A percentile compares a stretch with the other conserved stretches of the same genome.
phyloP scores from a whole-genome alignment of 2,113 vertebrate genomes.

The Eulacestoma nigropectus region DNA sequence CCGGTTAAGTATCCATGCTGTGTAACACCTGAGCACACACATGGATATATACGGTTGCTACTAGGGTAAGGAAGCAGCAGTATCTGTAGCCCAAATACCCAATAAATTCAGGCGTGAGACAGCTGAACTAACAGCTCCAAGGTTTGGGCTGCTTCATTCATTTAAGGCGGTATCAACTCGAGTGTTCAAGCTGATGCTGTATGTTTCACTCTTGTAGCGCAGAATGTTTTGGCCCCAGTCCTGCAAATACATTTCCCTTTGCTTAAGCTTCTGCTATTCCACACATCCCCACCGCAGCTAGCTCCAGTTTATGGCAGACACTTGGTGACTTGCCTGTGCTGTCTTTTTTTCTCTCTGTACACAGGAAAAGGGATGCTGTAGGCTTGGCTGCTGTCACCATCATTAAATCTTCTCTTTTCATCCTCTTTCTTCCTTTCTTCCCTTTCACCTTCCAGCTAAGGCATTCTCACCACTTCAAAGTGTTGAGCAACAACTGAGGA shows the following conservation, averaged over 20 bases:
- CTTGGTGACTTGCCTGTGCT: neutral
- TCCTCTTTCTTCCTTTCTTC: neutral
- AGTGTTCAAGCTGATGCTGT: neutral
- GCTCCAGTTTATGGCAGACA: neutral
- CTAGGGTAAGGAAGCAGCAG: neutral
- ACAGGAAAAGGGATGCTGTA: neutral
- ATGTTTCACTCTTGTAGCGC: accelerated
- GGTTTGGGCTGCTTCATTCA: neutral
- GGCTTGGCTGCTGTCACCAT: neutral
- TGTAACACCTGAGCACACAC: accelerated
- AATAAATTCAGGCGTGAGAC: neutral
- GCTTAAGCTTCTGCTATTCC: neutral
- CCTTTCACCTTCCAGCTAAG: neutral
- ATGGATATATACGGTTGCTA: neutral
- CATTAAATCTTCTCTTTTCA: neutral
- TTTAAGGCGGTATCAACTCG: neutral
- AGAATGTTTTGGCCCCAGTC: neutral
- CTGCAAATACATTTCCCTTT: neutral
- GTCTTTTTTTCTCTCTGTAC: neutral
- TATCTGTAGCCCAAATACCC: neutral
- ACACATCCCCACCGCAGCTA: neutral
- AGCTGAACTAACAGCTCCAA: neutral
- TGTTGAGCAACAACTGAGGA: accelerated
- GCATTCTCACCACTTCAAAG: neutral
- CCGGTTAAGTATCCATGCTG: no score